Conservation (phyloP, 2,797 vertebrate species). For the Intellagama lesueurii region DNA sequence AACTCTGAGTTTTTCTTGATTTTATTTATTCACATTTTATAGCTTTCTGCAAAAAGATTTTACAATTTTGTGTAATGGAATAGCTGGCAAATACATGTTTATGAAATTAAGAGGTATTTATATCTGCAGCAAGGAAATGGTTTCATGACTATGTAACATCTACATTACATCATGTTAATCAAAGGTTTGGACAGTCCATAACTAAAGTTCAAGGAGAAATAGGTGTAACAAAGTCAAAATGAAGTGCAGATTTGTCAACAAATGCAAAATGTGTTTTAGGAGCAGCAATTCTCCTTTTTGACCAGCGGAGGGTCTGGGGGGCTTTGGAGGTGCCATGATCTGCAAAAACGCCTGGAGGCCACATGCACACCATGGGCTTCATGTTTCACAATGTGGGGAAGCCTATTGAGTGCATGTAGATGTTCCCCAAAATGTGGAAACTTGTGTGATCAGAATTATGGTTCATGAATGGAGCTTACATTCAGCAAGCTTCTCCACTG, state of each 20-base stretch:
- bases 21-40: background rate
- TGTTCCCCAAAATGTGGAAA: background rate
- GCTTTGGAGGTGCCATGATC: no score
- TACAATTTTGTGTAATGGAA: background rate
- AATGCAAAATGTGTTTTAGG: background rate
- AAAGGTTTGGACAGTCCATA: background rate
- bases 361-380: no score
- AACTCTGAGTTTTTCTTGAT: background rate
- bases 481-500: background rate
- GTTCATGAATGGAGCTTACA: background rate
- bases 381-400: background rate
- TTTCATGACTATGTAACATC: background rate
- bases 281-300: background rate
- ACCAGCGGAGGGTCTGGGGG: background rate
- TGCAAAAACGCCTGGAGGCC: no score
- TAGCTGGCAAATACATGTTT: background rate
- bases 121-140: background rate
- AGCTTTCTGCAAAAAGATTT: background rate
- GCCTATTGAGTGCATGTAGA: background rate
- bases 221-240: background rate
- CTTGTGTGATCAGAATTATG: background rate
- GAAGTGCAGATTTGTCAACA: no score
- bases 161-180: background rate
- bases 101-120: background rate
- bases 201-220: background rate